These are phyloP conservation scores for Pandemis corylana DNA, from an alignment of 2,888 invertebrate species.

Conservation along the genomic window DNA sequence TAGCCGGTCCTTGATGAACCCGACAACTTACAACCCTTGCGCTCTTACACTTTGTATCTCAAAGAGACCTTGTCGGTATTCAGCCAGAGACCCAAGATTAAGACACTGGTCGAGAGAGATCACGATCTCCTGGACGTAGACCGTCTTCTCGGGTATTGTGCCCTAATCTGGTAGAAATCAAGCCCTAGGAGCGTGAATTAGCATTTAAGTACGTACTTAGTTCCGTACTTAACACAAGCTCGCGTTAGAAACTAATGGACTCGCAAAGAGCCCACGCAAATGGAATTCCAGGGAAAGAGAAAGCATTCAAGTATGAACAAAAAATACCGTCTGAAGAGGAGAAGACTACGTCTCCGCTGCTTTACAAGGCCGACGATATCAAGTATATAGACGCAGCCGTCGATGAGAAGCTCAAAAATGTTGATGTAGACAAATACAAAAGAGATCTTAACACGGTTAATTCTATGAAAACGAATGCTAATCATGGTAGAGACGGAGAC, in stretches of 20 bases:
- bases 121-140: constrained; percentile 73
- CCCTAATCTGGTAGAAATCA: constrained; percentile 67
- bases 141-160: constrained; percentile 61
- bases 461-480: constrained; percentile 69
- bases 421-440: constrained; percentile 58
- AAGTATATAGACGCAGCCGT: constrained; percentile 71
- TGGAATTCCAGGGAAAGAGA: constrained; percentile 80
- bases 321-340: constrained; percentile 81
- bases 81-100: constrained; percentile 86
- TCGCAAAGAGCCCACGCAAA: constrained; percentile 73
- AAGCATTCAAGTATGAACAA: constrained; percentile 68
- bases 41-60: constrained; percentile 79
- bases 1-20: constrained; percentile 84
- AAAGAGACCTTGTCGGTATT: constrained; percentile 80
- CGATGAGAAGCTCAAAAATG: constrained; percentile 61
- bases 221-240: constrained; percentile 63
- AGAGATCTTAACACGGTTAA: constrained; percentile 74
- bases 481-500: constrained; percentile 56
- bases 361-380: constrained; percentile 66
- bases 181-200: constrained; percentile 61
- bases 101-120: constrained; percentile 83
- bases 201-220: constrained; percentile 59
- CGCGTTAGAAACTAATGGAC: constrained; percentile 75
- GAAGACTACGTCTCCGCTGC: constrained; percentile 78
- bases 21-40: constrained; percentile 81